These are phyloP conservation scores for Gallinago paraguaiae DNA, from an alignment of 2,113 vertebrate genomes.

Conservation along the genomic window DNA sequence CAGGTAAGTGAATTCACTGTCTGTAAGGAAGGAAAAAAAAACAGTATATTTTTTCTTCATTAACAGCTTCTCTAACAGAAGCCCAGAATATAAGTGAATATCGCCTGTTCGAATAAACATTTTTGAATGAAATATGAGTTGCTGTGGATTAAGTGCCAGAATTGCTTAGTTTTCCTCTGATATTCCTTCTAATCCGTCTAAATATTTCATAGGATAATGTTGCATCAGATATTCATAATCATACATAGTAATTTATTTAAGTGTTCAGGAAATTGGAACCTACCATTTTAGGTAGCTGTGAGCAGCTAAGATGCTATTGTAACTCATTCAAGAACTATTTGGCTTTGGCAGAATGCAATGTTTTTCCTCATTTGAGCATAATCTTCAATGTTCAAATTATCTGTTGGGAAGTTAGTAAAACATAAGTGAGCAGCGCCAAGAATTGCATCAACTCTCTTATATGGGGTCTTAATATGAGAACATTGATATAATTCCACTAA, in stretches of 20 bases:
- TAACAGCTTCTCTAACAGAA: neutral
- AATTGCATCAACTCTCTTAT: neutral
- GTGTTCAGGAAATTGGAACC: neutral
- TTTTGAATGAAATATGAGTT: neutral
- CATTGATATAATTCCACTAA: neutral
- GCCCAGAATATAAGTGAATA: neutral
- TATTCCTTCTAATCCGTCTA: neutral
- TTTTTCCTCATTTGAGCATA: neutral
- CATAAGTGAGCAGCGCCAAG: neutral
- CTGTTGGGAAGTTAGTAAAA: neutral
- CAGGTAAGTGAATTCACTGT: neutral
- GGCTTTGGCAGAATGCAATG: neutral
- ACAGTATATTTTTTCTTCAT: neutral
- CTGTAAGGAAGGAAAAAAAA: neutral
- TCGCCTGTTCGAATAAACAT: neutral
- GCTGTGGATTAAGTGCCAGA: neutral
- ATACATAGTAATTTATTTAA: neutral
- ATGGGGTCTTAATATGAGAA: neutral
- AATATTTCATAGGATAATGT: neutral
- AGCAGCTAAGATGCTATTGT: neutral
- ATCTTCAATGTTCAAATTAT: neutral
- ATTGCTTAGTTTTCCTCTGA: neutral
- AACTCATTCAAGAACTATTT: neutral
- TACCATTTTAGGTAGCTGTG: neutral
- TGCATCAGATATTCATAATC: neutral